Evolutionary conservation across 2,797 vertebrate species (phyloP).

Genomic region (Naso thynnoides): DNA sequence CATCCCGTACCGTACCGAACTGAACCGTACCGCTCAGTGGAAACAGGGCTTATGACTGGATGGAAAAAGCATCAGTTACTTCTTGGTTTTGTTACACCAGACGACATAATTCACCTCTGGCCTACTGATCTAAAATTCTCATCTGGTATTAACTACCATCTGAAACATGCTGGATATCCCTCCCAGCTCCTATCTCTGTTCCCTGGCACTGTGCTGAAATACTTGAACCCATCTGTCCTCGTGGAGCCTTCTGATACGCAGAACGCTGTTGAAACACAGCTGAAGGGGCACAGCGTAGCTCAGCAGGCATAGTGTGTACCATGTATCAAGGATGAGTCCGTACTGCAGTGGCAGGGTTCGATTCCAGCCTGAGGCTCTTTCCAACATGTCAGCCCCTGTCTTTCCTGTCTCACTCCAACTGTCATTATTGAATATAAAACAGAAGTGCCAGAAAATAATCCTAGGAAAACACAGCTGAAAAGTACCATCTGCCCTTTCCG

Average conservation of each 20-base stretch:
- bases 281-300: not conserved
- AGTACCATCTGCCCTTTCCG: slow-evolving; percentile 35
- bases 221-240: slow-evolving; percentile 51
- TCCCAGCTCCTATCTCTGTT: slow-evolving; percentile 16
- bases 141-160: slow-evolving; percentile 49
- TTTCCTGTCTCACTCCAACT: no score
- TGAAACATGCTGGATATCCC: slow-evolving; percentile 29
- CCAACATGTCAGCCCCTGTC: no score
- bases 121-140: slow-evolving; percentile 43
- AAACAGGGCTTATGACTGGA: no score
- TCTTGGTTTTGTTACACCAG: not conserved
- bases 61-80: slow-evolving; percentile 5
- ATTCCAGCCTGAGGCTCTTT: no score
- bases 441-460: no score
- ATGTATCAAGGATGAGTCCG: no score
- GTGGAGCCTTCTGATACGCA: slow-evolving; percentile 27
- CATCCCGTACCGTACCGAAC: no score
- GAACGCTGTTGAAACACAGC: slow-evolving; percentile 30
- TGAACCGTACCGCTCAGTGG: no score
- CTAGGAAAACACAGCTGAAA: slow-evolving; percentile 23
- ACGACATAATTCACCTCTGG: slow-evolving; percentile 26
- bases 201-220: slow-evolving; percentile 42
- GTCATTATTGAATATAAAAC: no score
- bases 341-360: no score
- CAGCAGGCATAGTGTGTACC: no score